Conservation (phyloP, 2,888 invertebrate species). For the Aelia acuminata region DNA sequence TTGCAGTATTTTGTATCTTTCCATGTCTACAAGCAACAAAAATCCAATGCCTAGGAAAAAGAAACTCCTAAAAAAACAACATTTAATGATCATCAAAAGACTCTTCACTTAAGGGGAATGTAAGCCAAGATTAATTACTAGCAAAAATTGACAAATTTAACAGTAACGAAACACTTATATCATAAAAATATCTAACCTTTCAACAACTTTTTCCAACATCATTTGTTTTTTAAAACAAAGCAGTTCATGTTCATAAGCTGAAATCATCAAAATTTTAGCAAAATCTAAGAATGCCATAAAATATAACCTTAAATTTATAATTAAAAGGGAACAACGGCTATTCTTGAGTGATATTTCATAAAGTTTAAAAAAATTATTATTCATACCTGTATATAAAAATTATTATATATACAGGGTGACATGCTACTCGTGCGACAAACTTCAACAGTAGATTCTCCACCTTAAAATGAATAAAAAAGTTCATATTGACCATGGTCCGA, state of each 20-base stretch:
- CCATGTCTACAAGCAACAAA: too few species aligned
- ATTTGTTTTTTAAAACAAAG: constrained; percentile 56
- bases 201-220: constrained; percentile 65
- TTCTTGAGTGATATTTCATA: background rate
- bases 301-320: background rate
- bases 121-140: background rate
- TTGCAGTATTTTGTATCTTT: too few species aligned
- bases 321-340: background rate
- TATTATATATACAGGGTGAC: too few species aligned
- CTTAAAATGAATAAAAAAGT: too few species aligned
- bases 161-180: background rate
- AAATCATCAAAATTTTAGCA: constrained; percentile 5
- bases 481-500: too few species aligned
- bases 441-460: too few species aligned
- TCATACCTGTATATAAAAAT: background rate
- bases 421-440: too few species aligned
- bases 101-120: background rate
- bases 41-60: too few species aligned
- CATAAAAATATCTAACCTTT: constrained; percentile 63
- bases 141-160: background rate
- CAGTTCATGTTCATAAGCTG: background rate
- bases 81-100: too few species aligned
- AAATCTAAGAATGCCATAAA: background rate
- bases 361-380: background rate
- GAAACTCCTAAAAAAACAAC: too few species aligned